Conservation (phyloP, 2,797 vertebrate species). For the Chrosomus eos region DNA sequence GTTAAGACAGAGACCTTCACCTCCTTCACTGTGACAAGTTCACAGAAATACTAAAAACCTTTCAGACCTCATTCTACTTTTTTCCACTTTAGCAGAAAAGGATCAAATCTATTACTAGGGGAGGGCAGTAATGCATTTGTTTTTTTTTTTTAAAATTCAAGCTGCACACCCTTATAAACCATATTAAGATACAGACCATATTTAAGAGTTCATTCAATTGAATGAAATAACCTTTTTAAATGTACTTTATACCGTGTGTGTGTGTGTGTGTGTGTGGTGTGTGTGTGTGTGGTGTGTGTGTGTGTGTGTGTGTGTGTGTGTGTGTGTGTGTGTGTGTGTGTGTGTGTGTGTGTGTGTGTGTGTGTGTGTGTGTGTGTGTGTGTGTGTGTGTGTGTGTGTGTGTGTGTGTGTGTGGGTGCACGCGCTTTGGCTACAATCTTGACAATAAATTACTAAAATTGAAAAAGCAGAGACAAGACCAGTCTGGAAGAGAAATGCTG, state of each 20-base stretch:
- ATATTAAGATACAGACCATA: too few relatives aligned
- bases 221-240: too few relatives aligned
- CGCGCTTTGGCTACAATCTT: background rate
- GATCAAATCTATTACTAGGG: background rate
- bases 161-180: too few relatives aligned
- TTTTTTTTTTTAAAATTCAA: background rate
- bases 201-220: too few relatives aligned
- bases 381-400: too few relatives aligned
- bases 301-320: too few relatives aligned
- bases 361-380: too few relatives aligned
- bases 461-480: background rate
- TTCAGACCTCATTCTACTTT: background rate
- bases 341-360: too few relatives aligned
- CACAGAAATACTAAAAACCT: background rate
- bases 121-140: background rate
- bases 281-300: too few relatives aligned
- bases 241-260: too few relatives aligned
- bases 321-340: too few relatives aligned
- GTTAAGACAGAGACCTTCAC: background rate
- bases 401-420: rapidly evolving
- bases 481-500: slow-evolving; percentile 11
- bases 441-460: background rate
- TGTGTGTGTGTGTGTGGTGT: too few relatives aligned
- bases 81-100: background rate
- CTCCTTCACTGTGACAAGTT: background rate